Conservation (phyloP, 2,888 invertebrate species). For the Tachina lurida region DNA sequence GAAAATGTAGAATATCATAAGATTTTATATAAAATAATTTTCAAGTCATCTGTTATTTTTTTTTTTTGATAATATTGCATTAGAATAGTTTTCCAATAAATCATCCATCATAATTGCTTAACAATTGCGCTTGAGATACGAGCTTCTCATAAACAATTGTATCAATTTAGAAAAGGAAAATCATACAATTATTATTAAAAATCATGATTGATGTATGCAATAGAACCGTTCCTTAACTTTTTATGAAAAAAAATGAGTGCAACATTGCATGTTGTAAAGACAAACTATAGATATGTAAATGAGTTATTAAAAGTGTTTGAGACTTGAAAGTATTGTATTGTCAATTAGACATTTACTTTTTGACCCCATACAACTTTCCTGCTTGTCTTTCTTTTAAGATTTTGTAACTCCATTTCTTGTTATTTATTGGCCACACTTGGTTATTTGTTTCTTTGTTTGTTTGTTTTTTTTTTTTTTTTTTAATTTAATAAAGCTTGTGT, state of each 20-base stretch:
- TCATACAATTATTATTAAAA: neutral
- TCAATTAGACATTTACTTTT: conserved; percentile 2
- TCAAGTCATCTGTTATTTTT: no score
- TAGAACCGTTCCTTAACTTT: neutral
- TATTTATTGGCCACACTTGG: neutral
- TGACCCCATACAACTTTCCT: neutral
- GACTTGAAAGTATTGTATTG: conserved; percentile 1
- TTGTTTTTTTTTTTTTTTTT: conserved; percentile 39
- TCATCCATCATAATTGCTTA: no score
- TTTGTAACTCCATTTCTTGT: neutral
- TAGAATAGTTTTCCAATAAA: no score
- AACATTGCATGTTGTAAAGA: neutral
- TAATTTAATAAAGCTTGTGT: neutral
- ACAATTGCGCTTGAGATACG: no score
- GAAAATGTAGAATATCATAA: no score
- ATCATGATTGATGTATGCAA: conserved; percentile 14
- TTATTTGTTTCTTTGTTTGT: neutral
- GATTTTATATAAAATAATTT: no score
- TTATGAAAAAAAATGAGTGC: neutral
- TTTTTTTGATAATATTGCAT: no score
- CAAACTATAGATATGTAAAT: neutral
- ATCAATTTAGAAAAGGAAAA: no score
- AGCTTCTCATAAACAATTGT: no score
- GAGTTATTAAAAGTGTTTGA: conserved; percentile 6
- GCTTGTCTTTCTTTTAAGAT: neutral